phyloP scores from a whole-genome alignment of 2,797 vertebrate genomes.

The Mus caroli region DNA sequence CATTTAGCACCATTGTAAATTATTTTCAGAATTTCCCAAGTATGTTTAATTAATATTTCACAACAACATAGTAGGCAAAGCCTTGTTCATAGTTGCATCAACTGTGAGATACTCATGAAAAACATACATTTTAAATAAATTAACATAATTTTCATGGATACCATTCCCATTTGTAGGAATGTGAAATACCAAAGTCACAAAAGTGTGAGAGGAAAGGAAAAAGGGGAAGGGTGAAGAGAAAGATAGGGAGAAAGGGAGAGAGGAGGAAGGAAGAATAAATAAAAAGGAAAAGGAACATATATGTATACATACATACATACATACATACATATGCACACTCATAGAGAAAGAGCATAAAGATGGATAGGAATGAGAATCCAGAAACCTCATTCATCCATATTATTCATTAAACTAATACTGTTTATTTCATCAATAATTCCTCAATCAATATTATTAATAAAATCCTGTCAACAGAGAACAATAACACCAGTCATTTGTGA shows the following conservation, averaged over 20 bases:
- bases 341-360: not conserved
- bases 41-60: slow-evolving; percentile 30
- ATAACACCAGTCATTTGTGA: not conserved
- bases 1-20: not conserved
- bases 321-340: not conserved
- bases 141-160: slow-evolving; percentile 31
- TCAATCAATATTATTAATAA: not conserved
- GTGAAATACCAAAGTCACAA: not conserved
- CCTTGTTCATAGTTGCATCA: not conserved
- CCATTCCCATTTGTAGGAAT: slow-evolving; percentile 18
- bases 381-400: not conserved
- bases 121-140: slow-evolving; percentile 26
- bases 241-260: too few relatives aligned
- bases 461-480: not conserved
- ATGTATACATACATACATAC: not conserved
- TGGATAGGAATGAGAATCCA: too few relatives aligned
- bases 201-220: not conserved
- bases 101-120: not conserved
- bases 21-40: not conserved
- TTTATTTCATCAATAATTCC: slow-evolving; percentile 37
- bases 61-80: not conserved
- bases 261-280: not conserved
- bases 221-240: too few relatives aligned
- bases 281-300: not conserved
- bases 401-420: not conserved